Percentiles rank a stretch among this genome's conserved stretches.
These are phyloP conservation scores for Aythya baeri DNA, from an alignment of 2,113 vertebrate species.

Conservation along the genomic window DNA sequence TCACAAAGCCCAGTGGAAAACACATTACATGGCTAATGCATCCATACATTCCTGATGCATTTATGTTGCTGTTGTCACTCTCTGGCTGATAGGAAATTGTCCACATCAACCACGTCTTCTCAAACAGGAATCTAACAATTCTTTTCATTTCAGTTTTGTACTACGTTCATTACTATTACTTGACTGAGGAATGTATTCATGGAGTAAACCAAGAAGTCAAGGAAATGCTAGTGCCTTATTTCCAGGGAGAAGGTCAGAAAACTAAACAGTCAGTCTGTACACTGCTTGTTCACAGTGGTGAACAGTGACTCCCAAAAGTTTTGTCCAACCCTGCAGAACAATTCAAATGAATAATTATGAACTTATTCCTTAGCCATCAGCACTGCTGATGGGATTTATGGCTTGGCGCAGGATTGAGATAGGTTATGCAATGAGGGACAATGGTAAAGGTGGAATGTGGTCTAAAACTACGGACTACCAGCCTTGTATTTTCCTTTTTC, in stretches of 20 bases:
- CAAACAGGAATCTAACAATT: background rate
- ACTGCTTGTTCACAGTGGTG: background rate
- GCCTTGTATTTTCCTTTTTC: background rate
- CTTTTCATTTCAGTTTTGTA: conserved; percentile 16
- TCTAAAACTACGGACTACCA: background rate
- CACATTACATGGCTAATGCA: conserved; percentile 39
- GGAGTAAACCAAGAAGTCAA: background rate
- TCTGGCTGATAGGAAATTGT: conserved; percentile 41
- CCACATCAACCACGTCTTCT: conserved; percentile 21
- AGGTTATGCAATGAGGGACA: background rate
- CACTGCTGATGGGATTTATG: background rate
- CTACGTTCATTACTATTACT: background rate
- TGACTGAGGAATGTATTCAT: background rate
- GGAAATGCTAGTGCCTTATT: background rate
- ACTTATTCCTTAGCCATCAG: background rate
- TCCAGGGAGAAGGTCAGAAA: background rate
- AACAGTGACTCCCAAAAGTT: background rate
- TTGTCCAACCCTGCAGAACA: background rate
- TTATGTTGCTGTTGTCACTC: conserved; percentile 37
- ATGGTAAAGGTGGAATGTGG: background rate
- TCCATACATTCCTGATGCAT: background rate
- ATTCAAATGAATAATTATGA: background rate
- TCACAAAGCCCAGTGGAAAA: conserved; percentile 18
- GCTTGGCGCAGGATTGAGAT: background rate
- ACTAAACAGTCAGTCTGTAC: background rate